Base-by-base conservation (phyloP, 2,888 invertebrate species). In the Hemithea aestivaria region DNA sequence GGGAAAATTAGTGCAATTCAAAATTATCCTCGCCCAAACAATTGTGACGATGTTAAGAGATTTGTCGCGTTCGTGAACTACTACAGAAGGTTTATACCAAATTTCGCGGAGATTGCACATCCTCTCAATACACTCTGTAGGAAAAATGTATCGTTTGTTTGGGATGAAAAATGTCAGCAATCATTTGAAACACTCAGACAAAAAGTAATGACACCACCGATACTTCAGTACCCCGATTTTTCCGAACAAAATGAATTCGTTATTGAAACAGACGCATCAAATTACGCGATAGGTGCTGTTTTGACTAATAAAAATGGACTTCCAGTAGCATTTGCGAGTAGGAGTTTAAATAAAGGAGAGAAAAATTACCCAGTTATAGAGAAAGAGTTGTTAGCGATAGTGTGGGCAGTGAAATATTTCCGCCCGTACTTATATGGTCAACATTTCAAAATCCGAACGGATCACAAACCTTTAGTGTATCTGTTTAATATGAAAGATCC, bases 1-100 rank as follows among this genome's bases (percentile, higher is more conserved):
- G 16, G 10, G 6, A 28, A 27, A 12, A 23, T 24, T 10, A 9
- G 3, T 4, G 16, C 16, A 9, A 7, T 32, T 2, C 26, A 27
- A 4, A n/a, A 37, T 11, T 45, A 34, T 12, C 42, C 37, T 6
- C 1, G 24, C 7, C 46, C 41, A 0, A 39, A 36, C 32, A 21
- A 20, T 11, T 26, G 37, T 6, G 44, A 41, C 16, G 37, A 50
- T 7, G 47, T 47, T 7, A 40, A 40, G 20, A 31, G 41, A 0
- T 51, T 47, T 25, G 24, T 48, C n/a, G 43, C 43, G 7, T 27
- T 45, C n/a, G 43, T 31, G 8, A 33, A 32, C n/a, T 51, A 44
- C 7, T 51, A 51, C 10, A 20, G 48, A 2, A 30, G 38, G 21
- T 48, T 48, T 5, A 41, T 48, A 1, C 21, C 21, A 27, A 32